Evolutionary conservation across 1,140 invertebrate genomes (phyloP).

Genomic region (Rhopalosiphum padi): DNA sequence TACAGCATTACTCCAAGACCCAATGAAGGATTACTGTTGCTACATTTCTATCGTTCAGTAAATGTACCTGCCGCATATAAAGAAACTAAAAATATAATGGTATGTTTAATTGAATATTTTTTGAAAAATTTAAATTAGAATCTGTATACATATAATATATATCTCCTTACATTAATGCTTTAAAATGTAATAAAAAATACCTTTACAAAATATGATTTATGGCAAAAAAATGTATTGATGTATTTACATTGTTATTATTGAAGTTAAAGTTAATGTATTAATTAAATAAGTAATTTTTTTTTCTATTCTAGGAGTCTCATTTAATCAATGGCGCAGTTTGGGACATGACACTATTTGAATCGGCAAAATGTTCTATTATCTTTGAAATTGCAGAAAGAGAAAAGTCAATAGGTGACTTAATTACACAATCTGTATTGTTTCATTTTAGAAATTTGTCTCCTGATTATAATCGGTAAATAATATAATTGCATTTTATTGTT

Average conservation of each 20-base stretch:
- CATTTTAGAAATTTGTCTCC: constrained; percentile 75
- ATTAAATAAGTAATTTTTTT: constrained; percentile 25
- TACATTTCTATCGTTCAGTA: constrained; percentile 77
- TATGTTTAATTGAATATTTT: constrained; percentile 64
- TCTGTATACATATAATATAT: no score
- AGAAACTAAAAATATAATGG: constrained; percentile 77
- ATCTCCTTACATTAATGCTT: no score
- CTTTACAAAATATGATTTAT: not conserved
- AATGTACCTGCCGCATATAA: constrained; percentile 78
- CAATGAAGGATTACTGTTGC: constrained; percentile 75
- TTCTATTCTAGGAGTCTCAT: constrained; percentile 70
- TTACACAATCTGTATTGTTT: constrained; percentile 73
- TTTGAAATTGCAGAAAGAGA: constrained; percentile 84
- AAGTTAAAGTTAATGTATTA: not conserved
- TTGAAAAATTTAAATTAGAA: not conserved
- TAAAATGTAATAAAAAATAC: not conserved
- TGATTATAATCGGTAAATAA: constrained; percentile 72
- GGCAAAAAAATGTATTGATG: not conserved
- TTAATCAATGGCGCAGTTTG: constrained; percentile 70
- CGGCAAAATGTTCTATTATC: constrained; percentile 83
- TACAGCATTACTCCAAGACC: constrained; percentile 71
- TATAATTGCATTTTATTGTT: not conserved
- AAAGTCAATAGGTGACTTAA: constrained; percentile 76
- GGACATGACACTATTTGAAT: constrained; percentile 78
- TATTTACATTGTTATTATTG: not conserved